Evolutionary conservation across 2,797 vertebrate genomes (phyloP), one percentile per base, ranked within the genome.

Genomic region (Myiothlypis coronata): DNA sequence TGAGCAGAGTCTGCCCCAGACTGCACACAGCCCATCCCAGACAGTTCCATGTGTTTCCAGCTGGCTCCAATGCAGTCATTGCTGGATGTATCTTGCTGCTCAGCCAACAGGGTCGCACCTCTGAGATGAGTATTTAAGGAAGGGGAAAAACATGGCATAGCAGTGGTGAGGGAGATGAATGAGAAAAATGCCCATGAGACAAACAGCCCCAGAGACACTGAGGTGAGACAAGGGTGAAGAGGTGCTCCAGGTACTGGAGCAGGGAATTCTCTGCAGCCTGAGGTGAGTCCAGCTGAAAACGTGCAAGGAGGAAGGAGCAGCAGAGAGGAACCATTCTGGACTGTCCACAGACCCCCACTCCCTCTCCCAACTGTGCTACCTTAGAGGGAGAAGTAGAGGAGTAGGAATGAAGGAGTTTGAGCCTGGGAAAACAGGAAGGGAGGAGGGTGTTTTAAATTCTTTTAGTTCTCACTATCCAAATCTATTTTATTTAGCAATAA

Each of bases 41-140:
- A 9, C 0, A 0, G 12, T 3, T 87, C 49, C 17, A n/a, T 8
- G 0, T 14, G 41, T 16, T 9, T 60, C 47, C 47, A 27, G 11
- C 30, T 30, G 28, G 30, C 21, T 77, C 50, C 57, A 64, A 2
- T 2, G 1, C 10, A 17, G 9, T 6, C 34, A 37, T 4, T 2
- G 1, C 17, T 37, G 10, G 18, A 17, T 0, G 5, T 1, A 28
- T 5, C 15, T 30, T 15, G 26, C 8, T 4, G 3, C 3, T 41
- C 52, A 15, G 6, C n/a, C 23, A 39, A 6, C 21, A 3, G 1
- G 7, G 32, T 34, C 32, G 9, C 28, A 37, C 6, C 35, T 61
- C 47, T 47, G 27, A 8, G 17, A 79, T 37, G 19, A 3, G 1
- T 30, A 10, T 26, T 71, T 60, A 27, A 52, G 32, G 71, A 39